These are phyloP conservation scores for Acanthosepion pharaonis DNA, from an alignment of 2,888 invertebrate genomes.

Conservation along the genomic window DNA sequence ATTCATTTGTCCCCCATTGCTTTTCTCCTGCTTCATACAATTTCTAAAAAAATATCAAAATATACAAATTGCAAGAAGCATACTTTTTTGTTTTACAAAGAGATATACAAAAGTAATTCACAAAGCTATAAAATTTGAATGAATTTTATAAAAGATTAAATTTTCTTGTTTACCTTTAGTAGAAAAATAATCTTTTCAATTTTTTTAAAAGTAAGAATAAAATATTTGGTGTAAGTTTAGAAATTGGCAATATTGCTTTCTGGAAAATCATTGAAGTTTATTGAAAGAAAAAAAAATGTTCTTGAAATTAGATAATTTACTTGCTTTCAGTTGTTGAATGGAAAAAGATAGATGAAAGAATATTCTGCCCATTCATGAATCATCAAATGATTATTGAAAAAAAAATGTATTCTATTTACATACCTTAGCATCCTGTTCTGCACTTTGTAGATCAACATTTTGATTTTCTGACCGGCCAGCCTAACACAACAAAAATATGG, in stretches of 20 bases:
- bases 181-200: too few species aligned
- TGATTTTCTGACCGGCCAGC: constrained; percentile 78
- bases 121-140: too few species aligned
- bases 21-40: constrained; percentile 73
- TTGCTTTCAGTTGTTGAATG: not conserved
- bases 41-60: constrained; percentile 46
- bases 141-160: too few species aligned
- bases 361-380: not conserved
- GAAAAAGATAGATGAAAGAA: not conserved
- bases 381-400: not conserved
- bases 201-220: not conserved
- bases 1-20: constrained; percentile 75
- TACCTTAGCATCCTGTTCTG: constrained; percentile 72
- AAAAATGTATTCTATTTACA: not conserved
- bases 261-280: not conserved
- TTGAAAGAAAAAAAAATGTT: not conserved
- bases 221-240: not conserved
- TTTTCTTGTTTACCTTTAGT: too few species aligned
- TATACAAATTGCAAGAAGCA: not conserved
- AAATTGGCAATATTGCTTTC: not conserved
- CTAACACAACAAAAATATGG: constrained; percentile 53
- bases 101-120: too few species aligned
- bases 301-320: not conserved
- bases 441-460: constrained; percentile 72
- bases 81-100: not conserved